phyloP scores from a whole-genome alignment of 2,797 vertebrate species.

The Pygocentrus nattereri region DNA sequence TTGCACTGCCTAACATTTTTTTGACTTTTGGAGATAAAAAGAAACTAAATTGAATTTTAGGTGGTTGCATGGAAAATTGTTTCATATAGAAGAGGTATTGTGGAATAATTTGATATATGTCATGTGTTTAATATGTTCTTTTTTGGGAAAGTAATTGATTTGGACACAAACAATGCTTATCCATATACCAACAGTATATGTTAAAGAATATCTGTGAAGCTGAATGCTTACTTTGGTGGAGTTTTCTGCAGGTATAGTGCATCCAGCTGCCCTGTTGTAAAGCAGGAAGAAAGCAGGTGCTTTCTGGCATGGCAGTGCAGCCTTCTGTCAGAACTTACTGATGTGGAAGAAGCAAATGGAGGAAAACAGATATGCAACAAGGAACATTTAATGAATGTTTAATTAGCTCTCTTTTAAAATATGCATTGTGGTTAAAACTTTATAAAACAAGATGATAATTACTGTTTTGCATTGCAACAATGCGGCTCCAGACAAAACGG shows the following conservation, averaged over 20 bases:
- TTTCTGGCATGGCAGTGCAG: neutral
- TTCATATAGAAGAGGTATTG: too few species aligned
- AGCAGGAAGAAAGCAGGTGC: neutral
- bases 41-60: too few species aligned
- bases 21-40: too few species aligned
- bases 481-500: constrained; percentile 74
- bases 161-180: too few species aligned
- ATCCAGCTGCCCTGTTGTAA: neutral
- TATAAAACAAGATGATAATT: constrained; percentile 80
- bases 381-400: constrained; percentile 77
- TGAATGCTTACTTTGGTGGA: neutral
- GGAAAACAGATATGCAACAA: constrained; percentile 70
- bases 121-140: too few species aligned
- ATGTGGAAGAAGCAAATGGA: constrained; percentile 66
- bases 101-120: too few species aligned
- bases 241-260: neutral
- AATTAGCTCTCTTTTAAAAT: constrained; percentile 76
- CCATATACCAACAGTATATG: too few species aligned
- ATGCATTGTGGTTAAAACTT: constrained; percentile 80
- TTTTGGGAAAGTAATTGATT: too few species aligned
- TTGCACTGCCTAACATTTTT: too few species aligned
- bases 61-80: too few species aligned
- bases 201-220: neutral
- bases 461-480: constrained; percentile 57
- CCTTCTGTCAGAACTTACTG: constrained; percentile 27